These are phyloP conservation scores for Rhimphoctona megacephalus DNA, from an alignment of 2,888 invertebrate species.

Conservation along the genomic window DNA sequence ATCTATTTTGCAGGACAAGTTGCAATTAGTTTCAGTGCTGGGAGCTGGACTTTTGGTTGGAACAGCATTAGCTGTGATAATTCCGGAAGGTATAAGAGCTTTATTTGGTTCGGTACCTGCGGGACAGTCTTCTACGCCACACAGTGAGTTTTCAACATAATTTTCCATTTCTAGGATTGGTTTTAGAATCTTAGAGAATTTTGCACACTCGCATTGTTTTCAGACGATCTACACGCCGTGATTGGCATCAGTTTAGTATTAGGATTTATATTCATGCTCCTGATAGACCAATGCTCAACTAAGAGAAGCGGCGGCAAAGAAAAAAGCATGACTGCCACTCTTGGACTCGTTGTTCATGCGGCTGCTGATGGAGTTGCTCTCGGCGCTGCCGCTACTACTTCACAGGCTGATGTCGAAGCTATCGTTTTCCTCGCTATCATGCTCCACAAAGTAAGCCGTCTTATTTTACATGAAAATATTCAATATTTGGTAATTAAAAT, in stretches of 20 bases:
- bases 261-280: slow-evolving; percentile 98
- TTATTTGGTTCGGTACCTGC: slow-evolving; percentile 85
- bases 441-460: slow-evolving; percentile 93
- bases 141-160: slow-evolving; percentile 57
- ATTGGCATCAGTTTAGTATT: slow-evolving; percentile 97
- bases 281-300: slow-evolving; percentile 94
- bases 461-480: neutral
- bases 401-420: slow-evolving; percentile 97
- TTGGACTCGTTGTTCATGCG: slow-evolving; percentile 99
- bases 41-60: slow-evolving; percentile 99
- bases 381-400: slow-evolving; percentile 99
- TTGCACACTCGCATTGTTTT: slow-evolving; percentile 50
- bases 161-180: neutral
- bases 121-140: slow-evolving; percentile 46
- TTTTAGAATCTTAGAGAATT: neutral
- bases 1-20: slow-evolving; percentile 91
- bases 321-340: slow-evolving; percentile 95
- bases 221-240: slow-evolving; percentile 89
- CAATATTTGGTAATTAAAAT: neutral
- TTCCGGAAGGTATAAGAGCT: slow-evolving; percentile 98
- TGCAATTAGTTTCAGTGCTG: slow-evolving; percentile 96
- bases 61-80: slow-evolving; percentile 98
- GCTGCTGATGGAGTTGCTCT: slow-evolving; percentile 99
- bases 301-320: slow-evolving; percentile 88
- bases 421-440: slow-evolving; percentile 99